Base-by-base conservation (phyloP, 2,888 invertebrate species). In the Eudemis profundana region DNA sequence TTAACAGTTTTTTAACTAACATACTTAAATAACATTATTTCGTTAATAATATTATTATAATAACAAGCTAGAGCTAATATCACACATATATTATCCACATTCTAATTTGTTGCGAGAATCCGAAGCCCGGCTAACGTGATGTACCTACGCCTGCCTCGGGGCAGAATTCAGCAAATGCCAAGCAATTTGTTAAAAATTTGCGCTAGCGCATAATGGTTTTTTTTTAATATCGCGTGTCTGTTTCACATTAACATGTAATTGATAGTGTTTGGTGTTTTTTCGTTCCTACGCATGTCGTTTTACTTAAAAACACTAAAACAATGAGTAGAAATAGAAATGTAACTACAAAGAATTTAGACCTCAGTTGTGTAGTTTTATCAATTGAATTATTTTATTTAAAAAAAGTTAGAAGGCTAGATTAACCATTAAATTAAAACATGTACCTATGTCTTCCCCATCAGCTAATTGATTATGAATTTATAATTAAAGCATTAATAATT, bases 191-290 rank as follows among this genome's bases (percentile, higher is more conserved):
- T 78, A 76, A 79, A 75, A 76, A 77, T 74, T 66, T 59, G 19
- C 51, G 38, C 65, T 65, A 65, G 46, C 40, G 63, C 68, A 65
- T 65, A 72, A 72, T n/a, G n/a, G 75, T 74, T 81, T 83, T 78
- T 78, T 76, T 78, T 80, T 75, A 77, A 76, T 79, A 76, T 74
- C 60, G 77, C 76, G 86, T 77, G 89, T 89, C 83, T 89, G 88
- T 74, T 69, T 77, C 68, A 78, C 76, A 82, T 81, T 83, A 76
- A 66, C 77, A 72, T 76, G 68, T 69, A 72, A 75, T 74, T 71
- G 72, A 75, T 77, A 73, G 71, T 75, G 75, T 77, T 77, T 74
- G 71, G 73, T 64, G 63, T 60, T 67, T 63, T 57, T 63, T 42
- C 38, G 29, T 44, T 42, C 56, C 47, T n/a, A 57, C 68, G 46